These are phyloP conservation scores for Andrena marginata DNA, from an alignment of 2,888 invertebrate genomes.

Conservation along the genomic window DNA sequence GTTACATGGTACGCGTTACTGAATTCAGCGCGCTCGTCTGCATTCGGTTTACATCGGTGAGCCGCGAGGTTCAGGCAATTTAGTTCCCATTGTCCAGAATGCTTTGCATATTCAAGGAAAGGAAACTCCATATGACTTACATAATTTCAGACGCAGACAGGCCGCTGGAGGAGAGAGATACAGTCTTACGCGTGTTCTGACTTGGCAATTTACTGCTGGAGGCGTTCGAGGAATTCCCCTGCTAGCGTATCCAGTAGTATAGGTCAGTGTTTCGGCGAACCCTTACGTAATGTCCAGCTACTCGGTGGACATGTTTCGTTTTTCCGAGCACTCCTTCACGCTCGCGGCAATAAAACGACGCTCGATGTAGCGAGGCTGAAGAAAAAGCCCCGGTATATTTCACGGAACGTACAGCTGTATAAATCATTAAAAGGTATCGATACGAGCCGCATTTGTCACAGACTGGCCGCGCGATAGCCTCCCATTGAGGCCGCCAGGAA, in stretches of 20 bases:
- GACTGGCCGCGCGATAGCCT: background rate
- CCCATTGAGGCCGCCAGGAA: conserved; percentile 13
- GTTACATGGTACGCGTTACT: background rate
- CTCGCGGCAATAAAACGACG: background rate
- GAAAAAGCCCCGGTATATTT: conserved; percentile 11
- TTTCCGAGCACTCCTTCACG: background rate
- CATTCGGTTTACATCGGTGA: background rate
- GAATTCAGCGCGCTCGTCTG: conserved; percentile 15
- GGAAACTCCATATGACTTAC: conserved; percentile 36
- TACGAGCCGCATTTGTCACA: conserved; percentile 21
- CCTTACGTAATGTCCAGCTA: background rate
- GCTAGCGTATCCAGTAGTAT: background rate
- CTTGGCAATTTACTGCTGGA: conserved; percentile 19
- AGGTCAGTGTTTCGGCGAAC: background rate
- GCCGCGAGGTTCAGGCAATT: conserved; percentile 16
- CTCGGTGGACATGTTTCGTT: background rate
- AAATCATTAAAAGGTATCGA: conserved; percentile 26
- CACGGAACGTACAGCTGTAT: background rate
- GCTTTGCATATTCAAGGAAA: conserved; percentile 37
- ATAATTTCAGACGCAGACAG: conserved; percentile 9
- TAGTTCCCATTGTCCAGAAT: conserved; percentile 30
- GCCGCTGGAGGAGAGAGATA: background rate
- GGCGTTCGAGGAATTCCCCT: conserved; percentile 15
- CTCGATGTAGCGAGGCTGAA: background rate
- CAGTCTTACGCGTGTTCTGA: conserved; percentile 25